These are phyloP conservation scores for Subanguina moxae DNA, from an alignment of 1,140 invertebrate species.

Conservation along the genomic window DNA sequence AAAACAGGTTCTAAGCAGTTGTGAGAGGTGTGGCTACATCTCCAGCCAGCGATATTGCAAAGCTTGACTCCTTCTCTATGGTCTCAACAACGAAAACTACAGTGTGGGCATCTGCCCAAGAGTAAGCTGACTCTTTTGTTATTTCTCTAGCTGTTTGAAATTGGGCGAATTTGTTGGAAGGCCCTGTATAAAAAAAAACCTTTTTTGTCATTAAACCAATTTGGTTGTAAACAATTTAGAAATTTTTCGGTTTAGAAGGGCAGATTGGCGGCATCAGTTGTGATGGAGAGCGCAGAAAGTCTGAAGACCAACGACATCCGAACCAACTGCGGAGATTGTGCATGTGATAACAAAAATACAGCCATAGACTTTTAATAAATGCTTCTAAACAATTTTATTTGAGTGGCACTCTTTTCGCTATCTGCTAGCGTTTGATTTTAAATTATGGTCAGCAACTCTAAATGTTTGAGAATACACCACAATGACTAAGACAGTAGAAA, in stretches of 20 bases:
- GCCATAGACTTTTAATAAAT: background rate
- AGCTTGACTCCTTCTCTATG: constrained; percentile 89
- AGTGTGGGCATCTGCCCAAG: constrained; percentile 23
- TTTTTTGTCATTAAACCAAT: no score
- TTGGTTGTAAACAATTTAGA: no score
- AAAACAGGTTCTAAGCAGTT: constrained; percentile 60
- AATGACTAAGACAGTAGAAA: no score
- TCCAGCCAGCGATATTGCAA: constrained; percentile 93
- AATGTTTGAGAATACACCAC: no score
- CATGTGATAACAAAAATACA: background rate
- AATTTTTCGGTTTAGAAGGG: background rate
- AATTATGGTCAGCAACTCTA: no score
- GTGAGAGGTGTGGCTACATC: constrained; percentile 83
- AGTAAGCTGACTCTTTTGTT: background rate
- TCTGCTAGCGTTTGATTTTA: no score
- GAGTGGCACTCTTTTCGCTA: no score
- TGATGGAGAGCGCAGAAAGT: constrained; percentile 3
- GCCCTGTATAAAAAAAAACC: background rate
- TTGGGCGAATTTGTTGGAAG: background rate
- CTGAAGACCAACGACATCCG: background rate
- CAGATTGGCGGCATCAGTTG: background rate
- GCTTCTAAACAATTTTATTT: no score
- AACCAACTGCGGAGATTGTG: constrained; percentile 5
- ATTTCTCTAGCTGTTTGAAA: background rate
- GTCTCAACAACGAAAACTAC: constrained; percentile 67